Percentiles rank a stretch among this genome's conserved stretches.
phyloP scores from a whole-genome alignment of 64 coral and sea anemone genomes.

The Orbicella faveolata region DNA sequence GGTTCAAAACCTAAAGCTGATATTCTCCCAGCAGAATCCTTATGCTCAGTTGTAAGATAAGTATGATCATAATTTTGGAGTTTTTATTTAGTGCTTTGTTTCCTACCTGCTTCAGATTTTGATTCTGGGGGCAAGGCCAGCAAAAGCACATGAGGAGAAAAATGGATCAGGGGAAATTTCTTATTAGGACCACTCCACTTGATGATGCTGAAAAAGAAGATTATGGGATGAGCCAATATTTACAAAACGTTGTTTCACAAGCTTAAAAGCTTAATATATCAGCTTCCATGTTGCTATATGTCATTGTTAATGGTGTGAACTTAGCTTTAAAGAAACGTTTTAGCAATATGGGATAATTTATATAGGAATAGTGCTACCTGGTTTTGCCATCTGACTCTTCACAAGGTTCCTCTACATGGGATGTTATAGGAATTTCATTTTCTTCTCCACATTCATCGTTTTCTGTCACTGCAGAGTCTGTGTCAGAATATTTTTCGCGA shows the following conservation, averaged over 20 bases:
- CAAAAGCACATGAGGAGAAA: slow-evolving; percentile 80
- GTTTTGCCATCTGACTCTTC: slow-evolving; percentile 15
- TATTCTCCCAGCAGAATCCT: too few species aligned
- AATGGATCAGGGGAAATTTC: slow-evolving; percentile 68
- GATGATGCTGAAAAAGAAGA: slow-evolving; percentile 69
- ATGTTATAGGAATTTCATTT: slow-evolving; percentile 37
- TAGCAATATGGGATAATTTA: neutral
- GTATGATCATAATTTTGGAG: neutral
- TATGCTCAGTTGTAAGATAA: too few species aligned
- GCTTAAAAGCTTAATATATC: neutral
- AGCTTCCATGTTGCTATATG: neutral
- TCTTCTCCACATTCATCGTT: slow-evolving; percentile 53
- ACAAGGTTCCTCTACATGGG: neutral
- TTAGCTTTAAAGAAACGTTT: too few species aligned
- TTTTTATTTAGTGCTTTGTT: neutral
- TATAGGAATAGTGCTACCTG: neutral
- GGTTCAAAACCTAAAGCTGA: too few species aligned
- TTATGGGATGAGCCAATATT: neutral
- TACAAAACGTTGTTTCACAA: neutral
- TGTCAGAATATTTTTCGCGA: slow-evolving; percentile 30
- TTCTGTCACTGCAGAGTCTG: slow-evolving; percentile 38
- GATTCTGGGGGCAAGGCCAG: slow-evolving; percentile 59
- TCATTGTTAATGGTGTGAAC: neutral
- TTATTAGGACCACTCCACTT: slow-evolving; percentile 69
- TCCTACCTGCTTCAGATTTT: slow-evolving; percentile 75